A percentile compares a stretch with the other conserved stretches of the same genome.
Conservation (phyloP, 1,140 invertebrate genomes). For the Centruroides sculpturatus region DNA sequence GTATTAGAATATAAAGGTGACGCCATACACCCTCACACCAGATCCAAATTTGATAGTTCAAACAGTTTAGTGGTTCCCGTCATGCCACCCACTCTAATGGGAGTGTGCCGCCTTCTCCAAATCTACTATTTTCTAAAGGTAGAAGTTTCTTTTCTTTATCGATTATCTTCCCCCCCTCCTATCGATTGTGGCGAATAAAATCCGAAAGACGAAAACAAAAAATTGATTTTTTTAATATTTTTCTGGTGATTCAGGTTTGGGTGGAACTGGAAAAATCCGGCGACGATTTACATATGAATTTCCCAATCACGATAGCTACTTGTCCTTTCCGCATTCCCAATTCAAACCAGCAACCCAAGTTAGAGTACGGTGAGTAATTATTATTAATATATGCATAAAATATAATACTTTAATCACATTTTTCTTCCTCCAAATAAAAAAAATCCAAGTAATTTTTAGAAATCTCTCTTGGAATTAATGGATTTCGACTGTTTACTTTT, state of each 20-base stretch:
- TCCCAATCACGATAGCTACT: constrained; percentile 67
- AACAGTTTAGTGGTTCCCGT: constrained; percentile 54
- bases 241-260: constrained; percentile 40
- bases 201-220: background rate
- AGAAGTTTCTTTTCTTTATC: constrained; percentile 18
- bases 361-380: constrained; percentile 49
- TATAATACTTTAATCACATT: background rate
- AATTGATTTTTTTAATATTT: background rate
- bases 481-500: too few species aligned
- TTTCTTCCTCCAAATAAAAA: background rate
- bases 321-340: constrained; percentile 63
- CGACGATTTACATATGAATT: constrained; percentile 57
- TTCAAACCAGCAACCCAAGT: constrained; percentile 43
- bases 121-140: constrained; percentile 68
- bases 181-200: background rate
- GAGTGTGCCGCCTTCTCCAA: constrained; percentile 58
- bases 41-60: constrained; percentile 45
- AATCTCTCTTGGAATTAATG: too few species aligned
- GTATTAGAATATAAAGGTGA: constrained; percentile 58
- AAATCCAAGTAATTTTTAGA: background rate
- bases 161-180: background rate
- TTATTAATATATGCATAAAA: background rate
- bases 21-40: constrained; percentile 41
- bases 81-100: constrained; percentile 60
- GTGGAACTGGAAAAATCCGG: constrained; percentile 53